These are phyloP conservation scores for Cotesia typhae DNA, from an alignment of 1,140 invertebrate species.

Conservation along the genomic window DNA sequence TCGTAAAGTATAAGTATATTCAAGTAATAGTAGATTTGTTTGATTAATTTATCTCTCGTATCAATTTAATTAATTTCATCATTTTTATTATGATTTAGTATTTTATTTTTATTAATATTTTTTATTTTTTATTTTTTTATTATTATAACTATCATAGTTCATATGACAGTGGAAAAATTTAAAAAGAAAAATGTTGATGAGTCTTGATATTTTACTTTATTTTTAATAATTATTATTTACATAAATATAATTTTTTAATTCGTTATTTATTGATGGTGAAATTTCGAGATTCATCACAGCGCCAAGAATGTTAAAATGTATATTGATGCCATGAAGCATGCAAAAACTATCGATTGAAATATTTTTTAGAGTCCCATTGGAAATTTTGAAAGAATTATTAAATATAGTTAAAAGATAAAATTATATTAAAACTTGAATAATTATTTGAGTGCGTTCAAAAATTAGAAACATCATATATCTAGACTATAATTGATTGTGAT, in stretches of 20 bases:
- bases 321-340: slow-evolving; percentile 62
- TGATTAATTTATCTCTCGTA: slow-evolving; percentile 48
- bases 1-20: slow-evolving; percentile 65
- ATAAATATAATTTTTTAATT: neutral
- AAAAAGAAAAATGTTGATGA: too few relatives aligned
- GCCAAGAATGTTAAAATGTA: slow-evolving; percentile 59
- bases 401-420: slow-evolving; percentile 14
- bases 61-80: slow-evolving; percentile 40
- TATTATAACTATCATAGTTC: too few relatives aligned
- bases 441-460: slow-evolving; percentile 5
- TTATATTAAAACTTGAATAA: neutral
- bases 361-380: slow-evolving; percentile 5
- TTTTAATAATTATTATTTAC: too few relatives aligned
- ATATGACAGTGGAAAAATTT: too few relatives aligned
- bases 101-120: neutral
- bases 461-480: neutral
- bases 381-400: neutral
- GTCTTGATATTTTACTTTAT: too few relatives aligned
- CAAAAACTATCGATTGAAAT: slow-evolving; percentile 46
- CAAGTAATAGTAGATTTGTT: slow-evolving; percentile 63
- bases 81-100: neutral
- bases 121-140: neutral
- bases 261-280: neutral
- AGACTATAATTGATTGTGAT: slow-evolving; percentile 10
- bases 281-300: slow-evolving; percentile 11